Conservation (phyloP, 2,113 vertebrate genomes). For the Ginglymostoma cirratum region DNA sequence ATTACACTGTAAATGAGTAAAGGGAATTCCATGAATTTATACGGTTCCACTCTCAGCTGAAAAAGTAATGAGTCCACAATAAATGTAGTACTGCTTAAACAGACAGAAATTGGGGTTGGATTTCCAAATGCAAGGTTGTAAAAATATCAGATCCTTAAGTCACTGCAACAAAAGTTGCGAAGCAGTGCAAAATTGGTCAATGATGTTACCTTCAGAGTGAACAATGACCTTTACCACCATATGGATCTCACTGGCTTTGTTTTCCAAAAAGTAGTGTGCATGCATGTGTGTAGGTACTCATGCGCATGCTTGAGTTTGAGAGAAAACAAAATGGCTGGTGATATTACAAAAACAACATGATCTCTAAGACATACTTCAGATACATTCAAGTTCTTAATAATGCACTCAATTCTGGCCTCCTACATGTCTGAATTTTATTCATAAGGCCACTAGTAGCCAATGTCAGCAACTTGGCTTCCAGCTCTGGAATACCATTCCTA, state of each 20-base stretch:
- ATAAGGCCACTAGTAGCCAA: not conserved
- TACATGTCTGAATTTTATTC: not conserved
- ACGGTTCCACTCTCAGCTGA: not conserved
- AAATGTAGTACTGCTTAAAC: not conserved
- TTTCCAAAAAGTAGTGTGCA: not conserved
- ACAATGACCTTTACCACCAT: not conserved
- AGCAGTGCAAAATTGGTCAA: not conserved
- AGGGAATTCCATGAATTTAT: not conserved
- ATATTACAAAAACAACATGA: not conserved
- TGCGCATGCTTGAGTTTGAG: not conserved
- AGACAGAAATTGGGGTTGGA: not conserved
- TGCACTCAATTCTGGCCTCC: not conserved
- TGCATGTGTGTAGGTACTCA: not conserved
- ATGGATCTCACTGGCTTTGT: not conserved
- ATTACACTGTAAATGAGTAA: not conserved
- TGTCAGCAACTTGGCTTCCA: not conserved
- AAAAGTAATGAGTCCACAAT: not conserved
- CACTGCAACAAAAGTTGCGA: not conserved
- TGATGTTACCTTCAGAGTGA: not conserved
- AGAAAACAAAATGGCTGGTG: not conserved
- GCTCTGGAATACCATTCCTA: not conserved
- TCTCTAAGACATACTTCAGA: not conserved
- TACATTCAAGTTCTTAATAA: not conserved
- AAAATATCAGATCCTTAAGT: not conserved
- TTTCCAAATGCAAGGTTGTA: not conserved